Base-by-base conservation (phyloP, 2,888 invertebrate species). In the Plebejus argus region DNA sequence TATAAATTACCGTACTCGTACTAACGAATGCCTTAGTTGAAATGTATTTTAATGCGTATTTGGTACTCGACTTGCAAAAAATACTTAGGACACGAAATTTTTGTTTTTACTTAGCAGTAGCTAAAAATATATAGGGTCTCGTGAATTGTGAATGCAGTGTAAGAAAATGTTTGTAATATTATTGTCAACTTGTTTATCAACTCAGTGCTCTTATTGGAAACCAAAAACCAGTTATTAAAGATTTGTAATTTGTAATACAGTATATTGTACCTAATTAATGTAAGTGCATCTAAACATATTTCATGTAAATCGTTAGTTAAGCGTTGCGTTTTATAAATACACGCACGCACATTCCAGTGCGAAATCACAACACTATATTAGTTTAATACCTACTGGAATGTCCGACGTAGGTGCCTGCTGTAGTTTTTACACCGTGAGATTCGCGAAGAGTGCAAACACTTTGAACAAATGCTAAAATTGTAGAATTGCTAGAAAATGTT, bases 11-110 rank as follows among this genome's bases (percentile, higher is more conserved):
- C 58, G 23, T 77, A 72, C 33, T 77, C 8, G 35, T 70, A 71
- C 70, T 77, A 77, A 71, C 39, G 74, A 77, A 77, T 77, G 77
- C 77, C 77, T 77, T 77, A 77, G 77, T 58, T 28, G 28, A 28
- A 28, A 28, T 72, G 77, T 72, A 77, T 58, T 77, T 66, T 77
- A 77, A 72, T 39, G 53, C 72, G 58, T 72, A 39, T 70, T 77
- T 70, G 70, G 74, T 74, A 74, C 74, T 74, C 49, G 74, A 74
- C 74, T 53, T 74, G n/a, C 15, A 74, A 15, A 49, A 74, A 74
- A 53, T 49, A 53, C 49, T 53, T 53, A 74, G 53, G 18, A 53
- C 53, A 74, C 49, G 15, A 23, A 15, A 18, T 28, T n/a, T n/a
- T 28, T 74, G 74, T 74, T 74, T 72, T 74, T 66, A 66, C 53